Evolutionary conservation across 1,140 invertebrate genomes (phyloP).

Genomic region (Delia radicum): DNA sequence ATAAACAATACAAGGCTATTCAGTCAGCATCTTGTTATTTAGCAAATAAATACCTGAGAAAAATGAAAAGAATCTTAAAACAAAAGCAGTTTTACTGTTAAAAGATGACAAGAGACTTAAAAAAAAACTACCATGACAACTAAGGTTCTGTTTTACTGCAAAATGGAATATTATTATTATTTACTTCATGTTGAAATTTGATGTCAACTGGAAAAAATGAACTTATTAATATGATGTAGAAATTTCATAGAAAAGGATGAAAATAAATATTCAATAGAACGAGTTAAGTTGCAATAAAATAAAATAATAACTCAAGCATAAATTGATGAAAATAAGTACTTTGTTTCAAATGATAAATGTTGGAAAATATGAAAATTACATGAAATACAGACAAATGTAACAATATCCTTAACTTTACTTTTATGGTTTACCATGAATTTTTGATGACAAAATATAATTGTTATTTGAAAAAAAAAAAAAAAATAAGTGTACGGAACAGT

Average conservation of each 20-base stretch:
- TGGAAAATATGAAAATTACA: not conserved
- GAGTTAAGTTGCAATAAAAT: not conserved
- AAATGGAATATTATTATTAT: constrained; percentile 1
- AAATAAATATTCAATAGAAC: constrained; percentile 5
- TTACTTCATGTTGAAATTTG: not conserved
- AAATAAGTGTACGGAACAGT: too few species aligned
- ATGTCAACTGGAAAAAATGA: not conserved
- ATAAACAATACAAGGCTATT: not conserved
- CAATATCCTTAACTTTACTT: not conserved
- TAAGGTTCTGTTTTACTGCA: not conserved
- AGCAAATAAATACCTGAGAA: not conserved
- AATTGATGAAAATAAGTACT: not conserved
- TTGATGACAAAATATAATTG: too few species aligned
- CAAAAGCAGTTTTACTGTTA: too few species aligned
- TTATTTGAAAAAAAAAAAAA: too few species aligned
- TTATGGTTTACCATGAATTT: too few species aligned
- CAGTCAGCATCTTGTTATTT: not conserved
- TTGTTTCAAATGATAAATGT: not conserved
- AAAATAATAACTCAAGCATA: not conserved
- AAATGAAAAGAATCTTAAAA: too few species aligned
- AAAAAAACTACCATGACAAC: not conserved
- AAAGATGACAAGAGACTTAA: too few species aligned
- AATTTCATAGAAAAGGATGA: not conserved
- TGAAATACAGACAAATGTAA: not conserved
- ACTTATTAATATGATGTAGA: constrained; percentile 8